A percentile compares a stretch with the other conserved stretches of the same genome.
Evolutionary conservation across 1,140 invertebrate species (phyloP).

Genomic region (Zaprionus capensis): DNA sequence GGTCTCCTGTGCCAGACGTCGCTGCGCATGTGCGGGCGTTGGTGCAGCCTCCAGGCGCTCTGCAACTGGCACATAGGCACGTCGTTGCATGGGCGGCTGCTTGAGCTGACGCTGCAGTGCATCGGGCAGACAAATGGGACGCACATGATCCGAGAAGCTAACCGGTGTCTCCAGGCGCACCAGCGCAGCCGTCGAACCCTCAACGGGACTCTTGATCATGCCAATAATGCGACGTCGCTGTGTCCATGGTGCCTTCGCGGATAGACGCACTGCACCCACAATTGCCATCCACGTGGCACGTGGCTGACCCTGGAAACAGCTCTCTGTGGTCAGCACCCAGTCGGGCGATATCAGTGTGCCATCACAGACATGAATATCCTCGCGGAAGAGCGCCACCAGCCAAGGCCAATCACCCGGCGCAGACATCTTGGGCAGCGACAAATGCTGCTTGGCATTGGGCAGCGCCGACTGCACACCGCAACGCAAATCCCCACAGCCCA

Average conservation of each 20-base stretch:
- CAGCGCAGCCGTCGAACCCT: slow-evolving; percentile 93
- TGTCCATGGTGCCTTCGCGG: slow-evolving; percentile 93
- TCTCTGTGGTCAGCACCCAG: slow-evolving; percentile 94
- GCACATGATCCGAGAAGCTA: slow-evolving; percentile 91
- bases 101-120: slow-evolving; percentile 75
- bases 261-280: slow-evolving; percentile 90
- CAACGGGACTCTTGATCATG: slow-evolving; percentile 95
- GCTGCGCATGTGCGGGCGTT: background rate
- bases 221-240: slow-evolving; percentile 92
- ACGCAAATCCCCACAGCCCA: slow-evolving; percentile 91
- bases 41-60: slow-evolving; percentile 60
- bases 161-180: slow-evolving; percentile 92
- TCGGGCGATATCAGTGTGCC: slow-evolving; percentile 90
- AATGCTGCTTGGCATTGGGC: slow-evolving; percentile 84
- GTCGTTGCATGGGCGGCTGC: slow-evolving; percentile 60
- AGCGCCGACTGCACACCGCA: slow-evolving; percentile 91
- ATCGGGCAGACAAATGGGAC: slow-evolving; percentile 91
- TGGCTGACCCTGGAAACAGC: slow-evolving; percentile 94
- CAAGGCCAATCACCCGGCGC: slow-evolving; percentile 94
- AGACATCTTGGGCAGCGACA: slow-evolving; percentile 88
- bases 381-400: slow-evolving; percentile 92
- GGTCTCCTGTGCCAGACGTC: slow-evolving; percentile 68
- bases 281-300: slow-evolving; percentile 93
- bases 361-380: slow-evolving; percentile 94
- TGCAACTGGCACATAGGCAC: slow-evolving; percentile 71